Percentiles rank a stretch among this genome's conserved stretches.
Conservation (phyloP, 2,113 vertebrate species). For the Dromas ardeola region DNA sequence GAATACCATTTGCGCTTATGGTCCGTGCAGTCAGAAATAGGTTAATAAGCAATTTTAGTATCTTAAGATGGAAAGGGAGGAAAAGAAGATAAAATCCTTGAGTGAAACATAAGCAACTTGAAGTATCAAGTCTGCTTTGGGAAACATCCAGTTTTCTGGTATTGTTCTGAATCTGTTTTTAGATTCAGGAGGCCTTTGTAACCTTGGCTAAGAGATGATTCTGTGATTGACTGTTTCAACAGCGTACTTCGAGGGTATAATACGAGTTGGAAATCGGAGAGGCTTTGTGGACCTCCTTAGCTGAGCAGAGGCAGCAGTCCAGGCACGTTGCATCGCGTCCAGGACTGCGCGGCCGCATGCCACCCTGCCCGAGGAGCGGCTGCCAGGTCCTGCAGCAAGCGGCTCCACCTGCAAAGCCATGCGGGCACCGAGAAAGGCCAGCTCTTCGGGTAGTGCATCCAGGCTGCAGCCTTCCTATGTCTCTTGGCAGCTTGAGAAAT, state of each 20-base stretch:
- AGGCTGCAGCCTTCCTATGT: not conserved
- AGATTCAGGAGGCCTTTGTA: not conserved
- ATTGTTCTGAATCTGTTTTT: not conserved
- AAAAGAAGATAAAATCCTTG: not conserved
- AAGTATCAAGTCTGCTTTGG: not conserved
- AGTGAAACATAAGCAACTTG: not conserved
- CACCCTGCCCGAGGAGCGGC: not conserved
- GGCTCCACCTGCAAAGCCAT: not conserved
- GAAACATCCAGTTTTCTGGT: not conserved
- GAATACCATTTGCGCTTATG: not conserved
- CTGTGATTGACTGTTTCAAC: not conserved
- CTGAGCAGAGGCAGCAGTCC: not conserved
- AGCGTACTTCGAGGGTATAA: not conserved
- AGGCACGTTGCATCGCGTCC: accelerated
- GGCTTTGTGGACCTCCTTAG: not conserved
- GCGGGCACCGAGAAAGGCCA: accelerated
- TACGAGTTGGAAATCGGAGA: not conserved
- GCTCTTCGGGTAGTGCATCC: not conserved
- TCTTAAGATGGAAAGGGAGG: not conserved
- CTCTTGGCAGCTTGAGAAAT: not conserved
- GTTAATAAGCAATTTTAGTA: not conserved
- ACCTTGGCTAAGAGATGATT: not conserved
- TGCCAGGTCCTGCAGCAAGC: not conserved
- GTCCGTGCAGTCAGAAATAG: not conserved
- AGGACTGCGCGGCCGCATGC: accelerated